Evolutionary conservation across 2,797 vertebrate genomes (phyloP).

Genomic region (Clarias platycephalus): DNA sequence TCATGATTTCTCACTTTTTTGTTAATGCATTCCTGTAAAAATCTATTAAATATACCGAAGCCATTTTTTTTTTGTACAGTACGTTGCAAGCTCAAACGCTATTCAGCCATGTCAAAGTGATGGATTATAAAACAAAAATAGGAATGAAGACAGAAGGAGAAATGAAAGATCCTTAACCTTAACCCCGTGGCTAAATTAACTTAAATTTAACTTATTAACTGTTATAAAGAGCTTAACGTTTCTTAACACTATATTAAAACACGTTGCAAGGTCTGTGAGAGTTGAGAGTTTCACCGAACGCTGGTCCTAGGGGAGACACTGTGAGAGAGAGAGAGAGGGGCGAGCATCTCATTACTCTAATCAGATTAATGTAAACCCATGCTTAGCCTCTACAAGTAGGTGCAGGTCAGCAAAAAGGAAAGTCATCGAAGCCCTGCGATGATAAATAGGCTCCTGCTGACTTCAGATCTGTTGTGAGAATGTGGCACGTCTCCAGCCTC

Average conservation of each 20-base stretch:
- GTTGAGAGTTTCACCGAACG: background rate
- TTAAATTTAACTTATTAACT: background rate
- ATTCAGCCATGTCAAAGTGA: background rate
- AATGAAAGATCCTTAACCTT: background rate
- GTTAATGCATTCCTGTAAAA: background rate
- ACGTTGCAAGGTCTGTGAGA: background rate
- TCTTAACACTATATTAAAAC: background rate
- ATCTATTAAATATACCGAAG: background rate
- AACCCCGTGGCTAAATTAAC: background rate
- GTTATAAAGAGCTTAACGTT: background rate
- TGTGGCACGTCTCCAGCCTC: constrained; percentile 26
- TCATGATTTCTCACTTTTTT: background rate
- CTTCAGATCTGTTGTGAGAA: constrained; percentile 20
- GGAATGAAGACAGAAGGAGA: background rate
- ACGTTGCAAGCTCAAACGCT: background rate
- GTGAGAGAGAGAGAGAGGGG: constrained; percentile 37
- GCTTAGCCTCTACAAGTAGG: constrained; percentile 22
- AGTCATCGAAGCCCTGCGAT: constrained; percentile 7
- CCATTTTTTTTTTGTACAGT: background rate
- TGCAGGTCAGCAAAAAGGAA: constrained; percentile 36
- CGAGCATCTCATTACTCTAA: constrained; percentile 70
- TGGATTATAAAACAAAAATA: background rate
- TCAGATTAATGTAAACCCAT: constrained; percentile 61
- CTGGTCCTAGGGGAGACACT: constrained; percentile 54
- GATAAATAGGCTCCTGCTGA: constrained; percentile 34